Evolutionary conservation across 2,888 invertebrate species (phyloP).

Genomic region (Chaetogeoica ovagalla): DNA sequence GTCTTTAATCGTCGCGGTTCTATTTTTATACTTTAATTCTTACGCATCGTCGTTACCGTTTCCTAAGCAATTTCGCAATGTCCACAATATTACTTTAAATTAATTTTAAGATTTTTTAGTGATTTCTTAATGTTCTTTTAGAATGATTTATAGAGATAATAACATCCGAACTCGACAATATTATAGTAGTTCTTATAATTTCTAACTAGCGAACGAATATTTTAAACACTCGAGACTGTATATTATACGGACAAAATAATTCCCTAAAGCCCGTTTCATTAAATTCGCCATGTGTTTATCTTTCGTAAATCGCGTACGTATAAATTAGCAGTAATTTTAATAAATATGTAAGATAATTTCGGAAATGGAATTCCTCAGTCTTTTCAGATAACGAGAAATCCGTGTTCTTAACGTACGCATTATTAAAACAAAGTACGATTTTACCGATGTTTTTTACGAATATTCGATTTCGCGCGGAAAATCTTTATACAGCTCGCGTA

Average conservation of each 20-base stretch:
- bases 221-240: background rate
- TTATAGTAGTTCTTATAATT: background rate
- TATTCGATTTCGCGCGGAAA: background rate
- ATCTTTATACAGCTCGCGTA: too few species aligned
- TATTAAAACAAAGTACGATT: background rate
- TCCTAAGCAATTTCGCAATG: too few species aligned
- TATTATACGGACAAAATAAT: background rate
- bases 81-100: too few species aligned
- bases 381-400: background rate
- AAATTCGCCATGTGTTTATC: constrained; percentile 8
- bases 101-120: too few species aligned
- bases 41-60: too few species aligned
- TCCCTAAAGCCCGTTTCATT: background rate
- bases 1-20: too few species aligned
- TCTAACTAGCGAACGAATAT: background rate
- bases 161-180: background rate
- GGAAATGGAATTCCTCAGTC: background rate
- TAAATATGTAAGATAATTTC: background rate
- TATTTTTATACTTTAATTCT: too few species aligned
- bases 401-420: background rate
- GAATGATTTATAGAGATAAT: background rate
- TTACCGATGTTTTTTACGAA: background rate
- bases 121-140: too few species aligned
- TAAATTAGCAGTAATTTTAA: constrained; percentile 2
- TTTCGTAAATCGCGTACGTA: constrained; percentile 20